A percentile compares a stretch with the other conserved stretches of the same genome.
phyloP scores from a whole-genome alignment of 2,113 vertebrate genomes.

The Chloroceryle aenea region DNA sequence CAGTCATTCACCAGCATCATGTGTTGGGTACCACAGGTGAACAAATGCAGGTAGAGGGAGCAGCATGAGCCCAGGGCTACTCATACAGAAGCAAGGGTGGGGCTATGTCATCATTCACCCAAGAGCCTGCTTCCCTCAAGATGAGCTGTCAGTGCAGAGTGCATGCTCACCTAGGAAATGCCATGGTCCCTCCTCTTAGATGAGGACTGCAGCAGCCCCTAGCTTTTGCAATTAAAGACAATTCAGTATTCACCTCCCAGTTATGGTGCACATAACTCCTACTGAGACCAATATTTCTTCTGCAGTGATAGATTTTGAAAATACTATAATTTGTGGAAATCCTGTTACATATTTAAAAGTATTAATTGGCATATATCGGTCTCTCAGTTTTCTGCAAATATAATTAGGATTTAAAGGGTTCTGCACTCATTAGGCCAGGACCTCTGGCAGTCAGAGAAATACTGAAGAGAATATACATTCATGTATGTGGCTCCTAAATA shows the following conservation, averaged over 20 bases:
- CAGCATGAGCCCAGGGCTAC: background rate
- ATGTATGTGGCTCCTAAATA: background rate
- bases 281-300: background rate
- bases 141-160: background rate
- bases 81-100: fast-evolving
- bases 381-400: background rate
- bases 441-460: background rate
- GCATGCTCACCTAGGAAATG: background rate
- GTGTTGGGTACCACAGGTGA: background rate
- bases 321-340: background rate
- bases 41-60: background rate
- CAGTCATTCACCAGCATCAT: background rate
- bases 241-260: background rate
- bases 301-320: background rate
- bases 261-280: background rate
- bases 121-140: no score
- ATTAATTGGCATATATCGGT: background rate
- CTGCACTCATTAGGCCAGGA: background rate
- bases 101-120: no score
- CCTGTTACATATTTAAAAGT: background rate
- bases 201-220: background rate
- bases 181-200: background rate
- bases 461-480: background rate
- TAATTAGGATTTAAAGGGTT: background rate
- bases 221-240: background rate